Base-by-base conservation (phyloP, 2,888 invertebrate species). In the Deladenus siricidicola region DNA sequence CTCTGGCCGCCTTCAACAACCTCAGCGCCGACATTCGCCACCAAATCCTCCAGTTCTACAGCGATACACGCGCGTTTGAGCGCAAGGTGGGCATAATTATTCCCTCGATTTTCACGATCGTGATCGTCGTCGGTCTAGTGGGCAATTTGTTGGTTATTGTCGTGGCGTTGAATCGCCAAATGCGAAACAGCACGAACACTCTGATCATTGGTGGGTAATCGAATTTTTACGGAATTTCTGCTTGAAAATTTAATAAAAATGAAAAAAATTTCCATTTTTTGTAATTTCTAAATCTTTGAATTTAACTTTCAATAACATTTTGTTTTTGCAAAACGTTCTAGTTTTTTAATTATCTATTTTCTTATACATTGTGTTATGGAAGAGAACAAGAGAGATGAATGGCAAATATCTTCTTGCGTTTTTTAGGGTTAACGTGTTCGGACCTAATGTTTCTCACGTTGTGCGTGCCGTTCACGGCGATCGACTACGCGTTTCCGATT, bases 381-480 rank as follows among this genome's bases (percentile, higher is more conserved):
- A n/a, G n/a, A n/a, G n/a, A n/a, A n/a, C n/a, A n/a, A n/a, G n/a
- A n/a, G n/a, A n/a, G n/a, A n/a, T n/a, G n/a, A n/a, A n/a, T n/a
- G n/a, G n/a, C n/a, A n/a, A n/a, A n/a, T n/a, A n/a, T n/a, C n/a
- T n/a, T n/a, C n/a, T n/a, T n/a, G n/a, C n/a, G n/a, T n/a, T 30
- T 62, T 68, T 42, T 53, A 73, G 75, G 73, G 1, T 68, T 78
- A 19, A 76, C 78, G 14, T 58, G 73, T 8, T 75, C 92, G 42
- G 92, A 92, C 80, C 83, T 93, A 29, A 85, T 89, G 29, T 92
- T 93, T 80, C 89, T 92, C 45, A 85, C 90, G 56, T 89, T 91
- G 81, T 92, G 92, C 81, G 90, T 92, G 21, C 92, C 92, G 0
- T 90, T 90, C 80, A 92, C 92, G 0, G 91, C 90, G 0, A 87